A percentile compares a stretch with the other conserved stretches of the same genome.
Evolutionary conservation across 2,113 vertebrate genomes (phyloP).

Genomic region (Oophaga pumilio): DNA sequence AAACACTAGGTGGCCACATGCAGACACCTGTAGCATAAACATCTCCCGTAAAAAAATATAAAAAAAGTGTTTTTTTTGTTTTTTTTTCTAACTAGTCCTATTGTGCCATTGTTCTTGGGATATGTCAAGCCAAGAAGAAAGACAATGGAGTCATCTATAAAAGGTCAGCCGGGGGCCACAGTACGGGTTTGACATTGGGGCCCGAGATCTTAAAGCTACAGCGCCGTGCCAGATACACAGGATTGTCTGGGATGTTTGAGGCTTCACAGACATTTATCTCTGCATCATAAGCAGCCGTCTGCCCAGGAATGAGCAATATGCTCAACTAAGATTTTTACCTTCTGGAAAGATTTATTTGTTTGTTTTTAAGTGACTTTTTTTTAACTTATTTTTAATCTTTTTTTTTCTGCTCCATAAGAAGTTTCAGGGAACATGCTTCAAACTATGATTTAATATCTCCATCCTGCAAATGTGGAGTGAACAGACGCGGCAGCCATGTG

Average conservation of each 20-base stretch:
- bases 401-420: neutral
- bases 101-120: too few relatives aligned
- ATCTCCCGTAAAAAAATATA: too few relatives aligned
- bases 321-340: neutral
- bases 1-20: too few relatives aligned
- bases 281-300: neutral
- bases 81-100: too few relatives aligned
- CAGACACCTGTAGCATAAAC: too few relatives aligned
- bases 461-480: slow-evolving; percentile 7
- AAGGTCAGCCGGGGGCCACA: too few relatives aligned
- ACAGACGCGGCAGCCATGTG: slow-evolving; percentile 28
- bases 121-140: too few relatives aligned
- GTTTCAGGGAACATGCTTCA: neutral
- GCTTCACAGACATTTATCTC: neutral
- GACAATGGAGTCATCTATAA: too few relatives aligned
- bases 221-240: neutral
- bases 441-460: slow-evolving; percentile 5
- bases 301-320: slow-evolving; percentile 7
- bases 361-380: neutral
- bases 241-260: neutral
- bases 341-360: neutral
- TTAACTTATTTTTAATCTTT: neutral
- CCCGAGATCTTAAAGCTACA: neutral
- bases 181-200: neutral
- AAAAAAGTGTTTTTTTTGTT: too few relatives aligned